Evolutionary conservation across 2,888 invertebrate species (phyloP).

Genomic region (Camptogramma bilineatum): DNA sequence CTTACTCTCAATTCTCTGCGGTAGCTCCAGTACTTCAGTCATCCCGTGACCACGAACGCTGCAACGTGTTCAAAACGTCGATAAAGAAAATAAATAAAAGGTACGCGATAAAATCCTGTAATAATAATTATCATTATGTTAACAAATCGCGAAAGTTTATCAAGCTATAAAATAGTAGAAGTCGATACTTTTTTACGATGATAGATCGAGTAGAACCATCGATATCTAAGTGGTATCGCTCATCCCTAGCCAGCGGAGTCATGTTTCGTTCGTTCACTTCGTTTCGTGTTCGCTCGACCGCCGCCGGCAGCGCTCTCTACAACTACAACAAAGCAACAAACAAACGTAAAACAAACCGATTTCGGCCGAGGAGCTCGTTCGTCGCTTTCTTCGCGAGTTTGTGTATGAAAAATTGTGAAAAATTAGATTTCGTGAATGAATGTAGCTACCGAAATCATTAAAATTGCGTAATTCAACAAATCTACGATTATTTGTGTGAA

Average conservation of each 20-base stretch:
- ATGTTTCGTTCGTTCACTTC: not conserved
- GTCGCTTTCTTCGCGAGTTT: conserved; percentile 64
- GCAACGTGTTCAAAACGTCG: too few species aligned
- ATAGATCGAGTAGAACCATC: not conserved
- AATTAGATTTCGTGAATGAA: conserved; percentile 60
- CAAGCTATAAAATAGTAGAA: not conserved
- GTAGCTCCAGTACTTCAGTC: too few species aligned
- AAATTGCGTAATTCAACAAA: conserved; percentile 23
- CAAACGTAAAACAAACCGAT: conserved; percentile 73
- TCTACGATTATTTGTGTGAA: conserved; percentile 47
- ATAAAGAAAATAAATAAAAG: too few species aligned
- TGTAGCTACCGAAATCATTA: conserved; percentile 40
- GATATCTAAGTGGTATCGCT: too few species aligned
- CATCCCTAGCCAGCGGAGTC: not conserved
- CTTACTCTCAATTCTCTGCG: too few species aligned
- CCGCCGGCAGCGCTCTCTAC: not conserved
- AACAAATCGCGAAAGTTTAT: too few species aligned
- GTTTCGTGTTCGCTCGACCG: not conserved
- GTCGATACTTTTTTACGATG: not conserved
- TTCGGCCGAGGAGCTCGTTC: conserved; percentile 60
- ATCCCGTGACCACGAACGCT: too few species aligned
- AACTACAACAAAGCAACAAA: conserved; percentile 48
- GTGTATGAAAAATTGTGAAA: conserved; percentile 68
- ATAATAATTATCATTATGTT: too few species aligned
- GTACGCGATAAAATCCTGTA: too few species aligned